Evolutionary conservation across 2,888 invertebrate genomes (phyloP).

Genomic region (Gnatocerus cornutus): DNA sequence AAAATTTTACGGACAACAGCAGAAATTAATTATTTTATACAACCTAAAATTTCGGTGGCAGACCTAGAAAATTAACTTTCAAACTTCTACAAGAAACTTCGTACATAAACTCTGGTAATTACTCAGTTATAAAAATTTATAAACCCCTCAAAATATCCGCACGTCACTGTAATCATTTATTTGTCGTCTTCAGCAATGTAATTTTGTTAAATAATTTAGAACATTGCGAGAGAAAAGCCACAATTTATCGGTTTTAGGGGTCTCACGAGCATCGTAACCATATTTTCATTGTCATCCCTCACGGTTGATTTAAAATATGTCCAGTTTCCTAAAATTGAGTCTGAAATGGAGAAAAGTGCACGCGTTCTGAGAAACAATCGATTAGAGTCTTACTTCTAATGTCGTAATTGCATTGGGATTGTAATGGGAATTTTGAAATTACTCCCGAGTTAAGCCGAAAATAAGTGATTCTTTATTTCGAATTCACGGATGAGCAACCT

Average conservation of each 20-base stretch:
- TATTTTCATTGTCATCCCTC: constrained; percentile 36
- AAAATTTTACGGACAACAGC: no score
- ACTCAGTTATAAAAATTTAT: no score
- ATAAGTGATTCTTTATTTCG: no score
- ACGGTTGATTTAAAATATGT: constrained; percentile 31
- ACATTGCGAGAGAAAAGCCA: constrained; percentile 24
- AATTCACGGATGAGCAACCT: no score
- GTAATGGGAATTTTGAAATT: no score
- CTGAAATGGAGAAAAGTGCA: neutral
- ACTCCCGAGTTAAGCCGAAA: no score
- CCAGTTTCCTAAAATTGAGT: constrained; percentile 12
- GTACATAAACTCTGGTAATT: no score
- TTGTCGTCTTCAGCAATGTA: constrained; percentile 27
- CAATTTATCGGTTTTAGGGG: constrained; percentile 33
- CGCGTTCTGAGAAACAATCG: neutral
- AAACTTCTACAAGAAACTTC: no score
- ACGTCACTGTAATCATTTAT: neutral
- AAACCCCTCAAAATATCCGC: neutral
- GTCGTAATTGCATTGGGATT: no score
- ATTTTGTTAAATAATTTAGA: constrained; percentile 37
- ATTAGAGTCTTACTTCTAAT: neutral
- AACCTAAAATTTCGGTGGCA: no score
- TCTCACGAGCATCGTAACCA: constrained; percentile 21
- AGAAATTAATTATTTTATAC: no score
- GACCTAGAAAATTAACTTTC: no score